Evolutionary conservation across 2,113 vertebrate species (phyloP).

Genomic region (Picathartes gymnocephalus): DNA sequence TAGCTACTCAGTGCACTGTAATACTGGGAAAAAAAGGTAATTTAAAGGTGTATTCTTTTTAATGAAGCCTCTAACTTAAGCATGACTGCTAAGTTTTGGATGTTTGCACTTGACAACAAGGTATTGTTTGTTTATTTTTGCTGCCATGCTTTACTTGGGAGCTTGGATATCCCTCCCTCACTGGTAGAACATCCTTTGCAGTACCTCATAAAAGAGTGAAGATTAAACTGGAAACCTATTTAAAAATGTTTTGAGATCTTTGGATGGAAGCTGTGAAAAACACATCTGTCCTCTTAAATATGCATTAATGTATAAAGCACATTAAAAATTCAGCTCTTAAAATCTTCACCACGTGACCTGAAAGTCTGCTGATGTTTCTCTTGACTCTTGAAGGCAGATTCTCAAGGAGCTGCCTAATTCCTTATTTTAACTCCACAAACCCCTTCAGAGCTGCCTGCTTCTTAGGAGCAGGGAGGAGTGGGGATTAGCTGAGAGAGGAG

Average conservation of each 20-base stretch:
- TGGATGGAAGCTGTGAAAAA: constrained; percentile 20
- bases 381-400: not conserved
- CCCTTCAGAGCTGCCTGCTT: not conserved
- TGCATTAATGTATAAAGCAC: not conserved
- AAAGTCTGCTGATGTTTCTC: not conserved
- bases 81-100: not conserved
- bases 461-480: not conserved
- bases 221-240: not conserved
- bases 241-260: not conserved
- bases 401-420: not conserved
- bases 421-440: not conserved
- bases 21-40: not conserved
- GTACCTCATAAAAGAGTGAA: not conserved
- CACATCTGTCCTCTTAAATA: not conserved
- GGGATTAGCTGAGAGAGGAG: not conserved
- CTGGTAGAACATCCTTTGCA: not conserved
- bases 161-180: not conserved
- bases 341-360: not conserved
- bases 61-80: not conserved
- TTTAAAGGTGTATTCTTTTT: not conserved
- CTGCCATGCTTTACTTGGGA: not conserved
- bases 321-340: not conserved
- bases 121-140: not conserved
- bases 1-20: not conserved
- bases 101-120: not conserved